Base-by-base conservation (phyloP, 1,140 invertebrate genomes). In the Microplitis demolitor region DNA sequence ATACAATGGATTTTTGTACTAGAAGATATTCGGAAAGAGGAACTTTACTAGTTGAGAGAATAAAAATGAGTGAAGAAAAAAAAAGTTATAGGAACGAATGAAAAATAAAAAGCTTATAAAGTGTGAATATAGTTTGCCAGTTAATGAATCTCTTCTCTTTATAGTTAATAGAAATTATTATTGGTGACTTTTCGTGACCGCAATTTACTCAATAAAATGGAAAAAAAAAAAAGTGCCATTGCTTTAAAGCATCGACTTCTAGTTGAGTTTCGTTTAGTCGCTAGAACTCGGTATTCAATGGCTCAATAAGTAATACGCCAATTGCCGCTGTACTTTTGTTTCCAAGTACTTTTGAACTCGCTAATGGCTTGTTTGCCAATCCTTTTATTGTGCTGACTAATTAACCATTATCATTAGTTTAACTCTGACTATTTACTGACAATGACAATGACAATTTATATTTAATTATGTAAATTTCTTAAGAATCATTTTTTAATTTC, bases 391-490 rank as follows among this genome's bases (percentile, higher is more conserved):
- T 31, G 4, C 24, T 24, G 24, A 58, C 56, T 58, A 58, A 58
- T 58, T 58, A 58, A 6, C 16, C 3, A 58, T 58, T 72, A 70
- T 75, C 74, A 75, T 75, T 75, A 33, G 16, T 24, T 24, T 24
- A 9, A 14, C 64, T 35, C 67, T 68, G 51, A 75, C 73, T 73
- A 73, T 73, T 75, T 71, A 74, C 31, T 60, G 66, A 74, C 24
- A 24, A 24, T 24, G 24, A 24, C 0, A 24, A 24, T 24, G 24
- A 24, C 24, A 24, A 24, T 24, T 24, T 24, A 24, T 24, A 24
- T 2, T 24, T 24, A 24, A 24, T 24, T 24, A 24, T 24, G 2
- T 24, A 24, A 24, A 24, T 24, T 24, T 24, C 24, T 24, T 24
- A 24, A 24, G 24, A 24, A 24, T 24, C 2, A 24, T 24, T 24